Percentiles rank a stretch among this genome's conserved stretches.
phyloP scores from a whole-genome alignment of 2,113 vertebrate genomes.

The Microcebus murinus region DNA sequence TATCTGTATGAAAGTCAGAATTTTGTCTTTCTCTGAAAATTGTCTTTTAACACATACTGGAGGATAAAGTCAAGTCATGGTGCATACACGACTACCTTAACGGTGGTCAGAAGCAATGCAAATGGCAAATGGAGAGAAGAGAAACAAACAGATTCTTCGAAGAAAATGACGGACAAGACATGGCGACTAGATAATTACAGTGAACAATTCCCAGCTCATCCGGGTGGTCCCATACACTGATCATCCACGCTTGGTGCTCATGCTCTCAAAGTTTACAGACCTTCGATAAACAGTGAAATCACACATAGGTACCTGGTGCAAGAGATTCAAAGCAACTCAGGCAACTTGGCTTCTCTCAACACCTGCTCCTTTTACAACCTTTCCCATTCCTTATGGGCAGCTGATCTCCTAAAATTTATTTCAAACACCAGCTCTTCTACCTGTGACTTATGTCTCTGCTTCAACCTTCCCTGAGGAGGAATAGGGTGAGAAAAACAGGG shows the following conservation, averaged over 20 bases:
- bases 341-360: not conserved
- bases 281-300: rapidly evolving
- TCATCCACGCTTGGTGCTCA: rapidly evolving
- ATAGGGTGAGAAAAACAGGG: not conserved
- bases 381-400: not conserved
- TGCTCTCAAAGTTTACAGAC: not conserved
- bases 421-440: not conserved
- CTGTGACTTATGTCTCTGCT: not conserved
- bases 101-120: not conserved
- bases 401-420: not conserved
- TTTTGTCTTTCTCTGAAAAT: not conserved
- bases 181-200: not conserved
- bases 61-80: not conserved
- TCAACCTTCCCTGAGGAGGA: not conserved
- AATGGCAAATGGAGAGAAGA: not conserved
- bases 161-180: not conserved
- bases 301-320: rapidly evolving
- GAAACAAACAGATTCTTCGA: not conserved
- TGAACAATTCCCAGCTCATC: not conserved
- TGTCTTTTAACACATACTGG: not conserved
- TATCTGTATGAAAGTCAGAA: not conserved
- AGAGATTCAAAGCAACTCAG: not conserved
- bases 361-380: not conserved
- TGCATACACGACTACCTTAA: not conserved
- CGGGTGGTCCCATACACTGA: rapidly evolving